Conservation (phyloP, 2,113 vertebrate genomes). For the Eclectus roratus region DNA sequence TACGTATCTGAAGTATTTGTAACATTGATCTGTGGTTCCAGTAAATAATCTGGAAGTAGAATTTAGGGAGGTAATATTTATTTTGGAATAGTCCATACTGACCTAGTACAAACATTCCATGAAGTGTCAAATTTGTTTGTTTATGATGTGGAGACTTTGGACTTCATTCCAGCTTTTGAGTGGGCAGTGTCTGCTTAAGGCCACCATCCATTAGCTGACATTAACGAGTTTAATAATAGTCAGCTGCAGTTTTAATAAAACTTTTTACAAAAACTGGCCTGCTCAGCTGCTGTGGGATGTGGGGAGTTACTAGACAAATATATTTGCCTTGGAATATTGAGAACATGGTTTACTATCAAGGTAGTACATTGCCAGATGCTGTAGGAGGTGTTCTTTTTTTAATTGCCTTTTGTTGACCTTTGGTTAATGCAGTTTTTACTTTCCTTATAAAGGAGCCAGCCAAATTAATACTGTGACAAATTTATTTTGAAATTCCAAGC, state of each 20-base stretch:
- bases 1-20: neutral
- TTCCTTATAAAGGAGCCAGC: neutral
- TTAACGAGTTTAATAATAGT: neutral
- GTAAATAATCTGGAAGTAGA: neutral
- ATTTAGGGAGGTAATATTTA: neutral
- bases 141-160: neutral
- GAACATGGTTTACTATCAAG: neutral
- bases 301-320: neutral
- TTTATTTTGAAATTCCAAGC: neutral
- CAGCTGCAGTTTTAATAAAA: slow-evolving; percentile 10
- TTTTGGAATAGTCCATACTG: neutral
- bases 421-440: neutral
- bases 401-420: neutral
- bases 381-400: neutral
- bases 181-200: neutral
- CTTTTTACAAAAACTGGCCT: neutral
- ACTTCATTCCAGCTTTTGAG: neutral
- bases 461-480: neutral
- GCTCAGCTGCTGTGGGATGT: neutral
- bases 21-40: neutral
- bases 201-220: neutral
- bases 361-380: neutral
- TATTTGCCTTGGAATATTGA: neutral
- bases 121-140: neutral
- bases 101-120: neutral